These are phyloP conservation scores for Microtus richardsoni DNA, from an alignment of 2,113 vertebrate genomes.

Conservation along the genomic window DNA sequence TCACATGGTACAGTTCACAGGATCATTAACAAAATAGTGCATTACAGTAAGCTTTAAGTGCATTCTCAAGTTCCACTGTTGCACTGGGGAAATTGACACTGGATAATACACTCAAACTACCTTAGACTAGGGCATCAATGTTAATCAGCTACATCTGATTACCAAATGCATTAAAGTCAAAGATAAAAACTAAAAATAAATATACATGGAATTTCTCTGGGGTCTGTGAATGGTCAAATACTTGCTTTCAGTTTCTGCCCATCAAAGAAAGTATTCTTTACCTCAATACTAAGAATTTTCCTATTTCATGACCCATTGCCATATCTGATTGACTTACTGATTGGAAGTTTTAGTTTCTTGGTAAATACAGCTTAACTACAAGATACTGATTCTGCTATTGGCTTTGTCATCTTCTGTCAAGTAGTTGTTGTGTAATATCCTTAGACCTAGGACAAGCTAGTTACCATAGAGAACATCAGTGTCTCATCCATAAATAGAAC, in stretches of 20 bases:
- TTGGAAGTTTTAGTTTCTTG: not conserved
- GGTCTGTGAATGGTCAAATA: constrained; percentile 7
- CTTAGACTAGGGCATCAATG: not conserved
- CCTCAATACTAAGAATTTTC: constrained; percentile 39
- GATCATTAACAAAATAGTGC: not conserved
- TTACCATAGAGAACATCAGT: not conserved
- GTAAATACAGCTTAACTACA: not conserved
- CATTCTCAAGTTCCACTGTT: not conserved
- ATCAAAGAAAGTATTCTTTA: constrained; percentile 25
- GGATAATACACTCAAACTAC: not conserved
- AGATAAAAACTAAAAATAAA: constrained; percentile 41
- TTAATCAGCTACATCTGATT: constrained; percentile 34
- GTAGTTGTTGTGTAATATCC: not conserved
- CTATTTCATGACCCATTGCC: constrained; percentile 49
- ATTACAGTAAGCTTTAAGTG: not conserved
- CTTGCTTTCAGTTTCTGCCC: constrained; percentile 39
- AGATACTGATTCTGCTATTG: not conserved
- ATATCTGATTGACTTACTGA: constrained; percentile 26
- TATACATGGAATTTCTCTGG: constrained; percentile 17
- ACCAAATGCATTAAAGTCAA: not conserved
- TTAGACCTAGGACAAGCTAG: not conserved
- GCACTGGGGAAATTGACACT: not conserved
- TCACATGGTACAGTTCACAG: not conserved
- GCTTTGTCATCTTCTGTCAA: not conserved
- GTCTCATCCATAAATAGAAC: not conserved